Percentiles rank a stretch among this genome's conserved stretches.
Evolutionary conservation across 2,113 vertebrate species (phyloP).

Genomic region (Coptodon bakossiorum): DNA sequence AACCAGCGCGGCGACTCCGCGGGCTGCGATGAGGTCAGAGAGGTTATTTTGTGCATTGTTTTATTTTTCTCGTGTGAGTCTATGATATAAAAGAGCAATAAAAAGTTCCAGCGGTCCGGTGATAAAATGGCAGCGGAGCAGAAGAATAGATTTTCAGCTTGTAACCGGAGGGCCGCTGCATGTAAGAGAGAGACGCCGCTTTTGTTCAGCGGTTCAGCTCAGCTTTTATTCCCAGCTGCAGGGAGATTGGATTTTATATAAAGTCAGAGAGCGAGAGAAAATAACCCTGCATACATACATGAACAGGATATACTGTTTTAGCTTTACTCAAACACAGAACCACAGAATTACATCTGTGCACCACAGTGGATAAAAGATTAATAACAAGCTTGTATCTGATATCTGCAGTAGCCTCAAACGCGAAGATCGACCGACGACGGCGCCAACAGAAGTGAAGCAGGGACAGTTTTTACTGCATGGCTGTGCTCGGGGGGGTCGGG

Average conservation of each 20-base stretch:
- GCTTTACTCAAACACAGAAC: background rate
- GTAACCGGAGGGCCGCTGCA: background rate
- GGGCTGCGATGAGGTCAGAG: background rate
- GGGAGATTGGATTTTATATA: background rate
- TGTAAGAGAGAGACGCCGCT: background rate
- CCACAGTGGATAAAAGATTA: background rate
- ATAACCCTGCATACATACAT: background rate
- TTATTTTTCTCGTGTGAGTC: background rate
- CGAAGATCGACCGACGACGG: fast-evolving
- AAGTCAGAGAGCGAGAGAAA: background rate
- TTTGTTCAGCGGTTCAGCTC: background rate
- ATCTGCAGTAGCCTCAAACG: background rate
- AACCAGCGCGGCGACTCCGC: background rate
- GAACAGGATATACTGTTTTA: background rate
- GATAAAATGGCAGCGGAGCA: background rate
- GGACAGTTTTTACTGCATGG: background rate
- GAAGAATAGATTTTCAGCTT: background rate
- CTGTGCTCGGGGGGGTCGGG: background rate
- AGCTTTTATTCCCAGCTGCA: background rate
- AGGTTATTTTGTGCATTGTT: background rate
- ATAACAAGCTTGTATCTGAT: background rate
- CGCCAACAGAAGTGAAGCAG: background rate
- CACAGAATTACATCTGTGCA: background rate
- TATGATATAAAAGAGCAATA: background rate
- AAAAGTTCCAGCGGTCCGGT: background rate